These are phyloP conservation scores for Chunga burmeisteri DNA, from an alignment of 2,113 vertebrate genomes.

Conservation along the genomic window DNA sequence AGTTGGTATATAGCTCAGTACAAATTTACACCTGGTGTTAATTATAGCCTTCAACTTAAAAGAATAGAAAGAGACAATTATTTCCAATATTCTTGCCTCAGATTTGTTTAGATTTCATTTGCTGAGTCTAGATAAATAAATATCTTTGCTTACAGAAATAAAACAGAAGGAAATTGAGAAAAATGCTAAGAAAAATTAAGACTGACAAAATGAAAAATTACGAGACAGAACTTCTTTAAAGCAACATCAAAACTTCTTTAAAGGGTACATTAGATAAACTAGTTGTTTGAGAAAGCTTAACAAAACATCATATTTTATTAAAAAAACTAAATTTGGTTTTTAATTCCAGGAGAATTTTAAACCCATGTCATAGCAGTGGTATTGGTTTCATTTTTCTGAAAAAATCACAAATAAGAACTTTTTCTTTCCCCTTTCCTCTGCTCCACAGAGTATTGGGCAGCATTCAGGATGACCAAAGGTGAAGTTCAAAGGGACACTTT, in stretches of 20 bases:
- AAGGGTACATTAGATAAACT: not conserved
- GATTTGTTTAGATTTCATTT: not conserved
- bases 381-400: not conserved
- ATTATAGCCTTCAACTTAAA: not conserved
- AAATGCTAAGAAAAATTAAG: not conserved
- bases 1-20: not conserved
- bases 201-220: not conserved
- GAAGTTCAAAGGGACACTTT: slow-evolving; percentile 43
- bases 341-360: not conserved
- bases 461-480: not conserved
- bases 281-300: not conserved
- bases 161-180: not conserved
- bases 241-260: not conserved
- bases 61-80: not conserved
- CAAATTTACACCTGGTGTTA: not conserved
- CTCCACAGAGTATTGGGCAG: not conserved
- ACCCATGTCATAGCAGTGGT: not conserved
- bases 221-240: not conserved
- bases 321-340: not conserved
- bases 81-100: not conserved
- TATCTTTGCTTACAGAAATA: not conserved
- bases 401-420: not conserved
- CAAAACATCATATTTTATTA: not conserved
- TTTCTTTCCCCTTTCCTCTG: not conserved
- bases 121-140: not conserved